phyloP scores from a whole-genome alignment of 2,888 invertebrate genomes.

The Antheraea yamamai region DNA sequence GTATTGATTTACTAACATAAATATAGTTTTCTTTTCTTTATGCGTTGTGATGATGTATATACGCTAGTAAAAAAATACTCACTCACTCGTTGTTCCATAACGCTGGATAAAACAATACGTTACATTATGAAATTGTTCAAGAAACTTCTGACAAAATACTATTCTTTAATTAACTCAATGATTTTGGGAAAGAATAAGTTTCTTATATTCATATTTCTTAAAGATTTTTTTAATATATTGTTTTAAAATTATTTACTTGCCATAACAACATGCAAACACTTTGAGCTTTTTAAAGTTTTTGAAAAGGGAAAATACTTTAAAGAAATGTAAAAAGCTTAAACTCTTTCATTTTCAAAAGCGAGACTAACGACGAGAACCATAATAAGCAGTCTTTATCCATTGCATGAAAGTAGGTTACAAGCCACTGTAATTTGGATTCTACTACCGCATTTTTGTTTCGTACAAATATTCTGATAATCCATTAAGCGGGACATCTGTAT shows the following conservation, averaged over 20 bases:
- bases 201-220: neutral
- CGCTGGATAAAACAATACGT: neutral
- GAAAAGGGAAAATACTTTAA: conserved; percentile 18
- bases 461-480: conserved; percentile 29
- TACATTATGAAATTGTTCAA: neutral
- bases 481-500: neutral
- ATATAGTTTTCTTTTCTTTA: neutral
- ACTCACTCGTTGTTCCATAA: neutral
- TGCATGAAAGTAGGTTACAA: conserved; percentile 44
- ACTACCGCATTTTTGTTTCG: conserved; percentile 28
- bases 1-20: conserved; percentile 2
- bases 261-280: neutral
- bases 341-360: conserved; percentile 31
- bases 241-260: neutral
- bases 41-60: neutral
- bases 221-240: neutral
- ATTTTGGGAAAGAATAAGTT: neutral
- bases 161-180: neutral
- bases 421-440: conserved; percentile 43
- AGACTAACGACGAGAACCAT: conserved; percentile 32
- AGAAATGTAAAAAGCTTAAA: conserved; percentile 28
- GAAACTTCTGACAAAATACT: neutral
- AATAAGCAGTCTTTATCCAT: conserved; percentile 39
- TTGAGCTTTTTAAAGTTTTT: neutral
- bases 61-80: neutral